Percentiles rank a stretch among this genome's conserved stretches.
phyloP scores from a whole-genome alignment of 2,797 vertebrate genomes.

The Peromyscus melanophrys region DNA sequence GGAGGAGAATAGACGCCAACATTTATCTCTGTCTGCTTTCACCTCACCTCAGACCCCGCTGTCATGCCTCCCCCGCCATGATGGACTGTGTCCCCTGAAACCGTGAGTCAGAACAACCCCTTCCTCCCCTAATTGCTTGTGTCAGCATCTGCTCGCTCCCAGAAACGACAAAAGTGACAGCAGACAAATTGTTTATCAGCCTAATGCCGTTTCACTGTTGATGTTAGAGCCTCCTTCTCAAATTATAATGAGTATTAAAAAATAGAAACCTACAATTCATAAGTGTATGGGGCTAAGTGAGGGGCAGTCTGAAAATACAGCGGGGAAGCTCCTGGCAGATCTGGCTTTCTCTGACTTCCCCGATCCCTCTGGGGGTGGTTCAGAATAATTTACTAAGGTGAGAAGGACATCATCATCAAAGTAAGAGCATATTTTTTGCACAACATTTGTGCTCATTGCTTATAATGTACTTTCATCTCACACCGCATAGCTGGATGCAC shows the following conservation, averaged over 20 bases:
- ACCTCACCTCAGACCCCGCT: not conserved
- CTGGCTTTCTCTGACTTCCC: not conserved
- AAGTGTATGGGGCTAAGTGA: not conserved
- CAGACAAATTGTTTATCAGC: not conserved
- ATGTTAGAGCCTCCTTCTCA: not conserved
- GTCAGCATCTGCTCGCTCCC: not conserved
- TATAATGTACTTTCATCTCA: not conserved
- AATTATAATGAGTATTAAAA: not conserved
- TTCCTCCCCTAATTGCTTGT: not conserved
- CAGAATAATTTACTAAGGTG: not conserved
- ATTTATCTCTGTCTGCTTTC: not conserved
- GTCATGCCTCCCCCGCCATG: not conserved
- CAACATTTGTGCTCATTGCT: not conserved
- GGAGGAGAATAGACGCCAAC: not conserved
- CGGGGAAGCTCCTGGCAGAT: not conserved
- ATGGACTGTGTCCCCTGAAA: not conserved
- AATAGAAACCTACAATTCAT: not conserved
- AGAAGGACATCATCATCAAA: not conserved
- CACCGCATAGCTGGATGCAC: not conserved
- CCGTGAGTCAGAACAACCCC: not conserved
- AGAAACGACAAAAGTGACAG: not conserved
- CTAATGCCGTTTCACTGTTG: not conserved
- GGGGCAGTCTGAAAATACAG: not conserved
- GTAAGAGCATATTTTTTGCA: not conserved
- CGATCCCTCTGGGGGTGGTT: not conserved